These are phyloP conservation scores for Tinea trinotella DNA, from an alignment of 2,888 invertebrate genomes.

Conservation along the genomic window DNA sequence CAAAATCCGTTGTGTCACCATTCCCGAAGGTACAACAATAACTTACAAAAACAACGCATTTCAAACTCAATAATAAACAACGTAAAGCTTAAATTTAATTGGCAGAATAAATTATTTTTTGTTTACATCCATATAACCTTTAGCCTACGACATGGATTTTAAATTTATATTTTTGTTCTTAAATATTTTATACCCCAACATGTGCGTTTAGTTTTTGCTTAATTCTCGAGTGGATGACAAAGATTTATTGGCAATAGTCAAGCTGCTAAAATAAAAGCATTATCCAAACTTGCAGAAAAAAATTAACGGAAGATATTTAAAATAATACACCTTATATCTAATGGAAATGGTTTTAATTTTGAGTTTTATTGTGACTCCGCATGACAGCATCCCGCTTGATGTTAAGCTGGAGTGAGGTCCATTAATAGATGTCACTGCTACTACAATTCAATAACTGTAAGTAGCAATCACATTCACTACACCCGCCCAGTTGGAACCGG, in stretches of 20 bases:
- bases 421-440: too few species aligned
- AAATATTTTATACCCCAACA: not conserved
- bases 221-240: not conserved
- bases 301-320: not conserved
- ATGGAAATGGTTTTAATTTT: too few species aligned
- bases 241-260: slow-evolving; percentile 4
- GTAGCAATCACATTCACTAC: too few species aligned
- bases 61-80: slow-evolving; percentile 33
- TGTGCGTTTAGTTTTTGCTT: not conserved
- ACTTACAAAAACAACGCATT: slow-evolving; percentile 29
- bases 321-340: too few species aligned
- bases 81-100: slow-evolving; percentile 27
- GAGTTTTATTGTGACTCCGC: too few species aligned
- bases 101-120: slow-evolving; percentile 22
- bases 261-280: slow-evolving; percentile 8
- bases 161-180: slow-evolving; percentile 64
- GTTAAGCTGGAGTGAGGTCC: too few species aligned
- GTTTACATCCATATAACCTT: slow-evolving; percentile 59
- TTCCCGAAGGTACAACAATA: slow-evolving; percentile 67
- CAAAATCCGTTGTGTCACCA: slow-evolving; percentile 67
- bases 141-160: slow-evolving; percentile 71
- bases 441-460: too few species aligned
- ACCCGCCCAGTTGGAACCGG: too few species aligned
- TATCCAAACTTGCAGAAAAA: not conserved
- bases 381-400: too few species aligned